These are phyloP conservation scores for Lasiurus cinereus DNA, from an alignment of 2,113 vertebrate genomes.

Conservation along the genomic window DNA sequence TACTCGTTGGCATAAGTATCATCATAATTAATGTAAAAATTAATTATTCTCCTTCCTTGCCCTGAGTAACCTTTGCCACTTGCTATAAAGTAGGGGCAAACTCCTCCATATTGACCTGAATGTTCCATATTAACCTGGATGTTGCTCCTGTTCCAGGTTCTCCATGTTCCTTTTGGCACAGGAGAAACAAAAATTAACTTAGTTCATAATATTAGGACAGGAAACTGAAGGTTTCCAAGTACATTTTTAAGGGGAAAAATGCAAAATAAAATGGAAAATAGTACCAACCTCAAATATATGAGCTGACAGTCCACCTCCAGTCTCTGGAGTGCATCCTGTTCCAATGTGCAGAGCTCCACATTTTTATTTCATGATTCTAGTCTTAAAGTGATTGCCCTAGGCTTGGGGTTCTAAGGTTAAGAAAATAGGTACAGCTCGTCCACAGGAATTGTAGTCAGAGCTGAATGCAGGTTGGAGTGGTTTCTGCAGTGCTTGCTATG, in stretches of 20 bases:
- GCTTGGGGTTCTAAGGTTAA: conserved; percentile 15
- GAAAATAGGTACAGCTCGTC: neutral
- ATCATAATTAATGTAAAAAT: conserved; percentile 24
- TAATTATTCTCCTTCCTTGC: neutral
- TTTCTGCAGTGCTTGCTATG: neutral
- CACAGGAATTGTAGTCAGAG: neutral
- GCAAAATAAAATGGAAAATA: conserved; percentile 64
- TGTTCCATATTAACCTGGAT: neutral
- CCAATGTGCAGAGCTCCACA: neutral
- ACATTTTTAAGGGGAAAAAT: neutral
- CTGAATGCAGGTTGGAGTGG: neutral
- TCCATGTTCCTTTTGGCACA: neutral
- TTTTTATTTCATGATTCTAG: conserved; percentile 38
- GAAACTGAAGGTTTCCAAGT: conserved; percentile 53
- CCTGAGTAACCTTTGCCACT: neutral
- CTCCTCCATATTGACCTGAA: neutral
- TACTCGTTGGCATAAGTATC: neutral
- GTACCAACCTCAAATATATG: neutral
- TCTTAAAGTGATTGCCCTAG: neutral
- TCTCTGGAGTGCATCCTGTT: conserved; percentile 5
- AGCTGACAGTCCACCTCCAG: neutral
- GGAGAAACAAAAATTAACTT: conserved; percentile 40
- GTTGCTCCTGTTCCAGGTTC: neutral
- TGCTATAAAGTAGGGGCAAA: conserved; percentile 22
- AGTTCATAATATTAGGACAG: conserved; percentile 46